These are phyloP conservation scores for Molossus molossus DNA, from an alignment of 2,797 vertebrate species.

Conservation along the genomic window DNA sequence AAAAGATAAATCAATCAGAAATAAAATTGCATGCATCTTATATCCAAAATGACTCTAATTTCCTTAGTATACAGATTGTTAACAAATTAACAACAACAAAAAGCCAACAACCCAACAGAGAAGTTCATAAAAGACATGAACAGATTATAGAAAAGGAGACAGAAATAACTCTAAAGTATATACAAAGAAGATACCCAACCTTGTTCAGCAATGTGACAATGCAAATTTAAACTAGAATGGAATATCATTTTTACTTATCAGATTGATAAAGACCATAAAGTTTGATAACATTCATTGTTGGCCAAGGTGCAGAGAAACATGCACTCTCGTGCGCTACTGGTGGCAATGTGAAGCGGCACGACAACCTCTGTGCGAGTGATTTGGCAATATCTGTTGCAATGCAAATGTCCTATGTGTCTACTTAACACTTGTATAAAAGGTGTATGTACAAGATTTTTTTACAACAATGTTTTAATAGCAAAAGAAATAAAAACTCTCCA, in stretches of 20 bases:
- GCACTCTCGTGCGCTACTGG: not conserved
- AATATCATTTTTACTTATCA: constrained; percentile 46
- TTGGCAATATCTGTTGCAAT: not conserved
- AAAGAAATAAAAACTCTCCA: constrained; percentile 42
- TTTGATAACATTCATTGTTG: not conserved
- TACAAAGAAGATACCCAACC: not conserved
- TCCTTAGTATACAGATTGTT: not conserved
- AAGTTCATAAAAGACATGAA: constrained; percentile 38
- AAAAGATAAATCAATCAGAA: constrained; percentile 62
- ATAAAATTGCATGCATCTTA: not conserved
- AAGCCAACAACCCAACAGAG: not conserved
- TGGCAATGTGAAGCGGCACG: not conserved
- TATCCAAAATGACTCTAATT: not conserved
- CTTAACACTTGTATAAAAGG: not conserved
- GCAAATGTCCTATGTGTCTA: not conserved
- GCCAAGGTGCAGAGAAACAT: not conserved
- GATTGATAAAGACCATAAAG: not conserved
- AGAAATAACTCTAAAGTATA: constrained; percentile 37
- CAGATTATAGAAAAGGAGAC: constrained; percentile 44
- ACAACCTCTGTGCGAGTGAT: not conserved
- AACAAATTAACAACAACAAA: constrained; percentile 56
- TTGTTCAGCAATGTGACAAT: constrained; percentile 16
- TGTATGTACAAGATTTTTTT: not conserved
- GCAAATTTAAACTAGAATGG: constrained; percentile 52
- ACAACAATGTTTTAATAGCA: not conserved